Percentiles rank a stretch among this genome's conserved stretches.
These are phyloP conservation scores for Corythornis madagascariensis DNA, from an alignment of 2,113 vertebrate species.

Conservation along the genomic window DNA sequence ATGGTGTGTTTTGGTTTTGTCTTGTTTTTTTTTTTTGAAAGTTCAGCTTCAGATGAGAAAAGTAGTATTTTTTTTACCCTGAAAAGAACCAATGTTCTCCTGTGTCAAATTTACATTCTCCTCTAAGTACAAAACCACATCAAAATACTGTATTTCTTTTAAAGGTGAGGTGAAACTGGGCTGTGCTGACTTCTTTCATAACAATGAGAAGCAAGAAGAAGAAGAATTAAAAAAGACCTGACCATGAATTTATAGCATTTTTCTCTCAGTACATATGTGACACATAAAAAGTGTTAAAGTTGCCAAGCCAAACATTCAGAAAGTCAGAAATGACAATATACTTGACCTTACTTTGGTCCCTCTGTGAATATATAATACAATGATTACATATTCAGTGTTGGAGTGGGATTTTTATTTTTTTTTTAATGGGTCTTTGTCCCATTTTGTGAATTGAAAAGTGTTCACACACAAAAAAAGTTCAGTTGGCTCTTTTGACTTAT, in stretches of 20 bases:
- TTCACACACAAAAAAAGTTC: background rate
- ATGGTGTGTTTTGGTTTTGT: too few relatives aligned
- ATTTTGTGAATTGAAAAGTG: background rate
- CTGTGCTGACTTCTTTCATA: background rate
- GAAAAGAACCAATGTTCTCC: background rate
- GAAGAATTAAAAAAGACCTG: background rate
- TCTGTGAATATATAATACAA: background rate
- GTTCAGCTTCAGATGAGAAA: too few relatives aligned
- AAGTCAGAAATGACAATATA: slow-evolving; percentile 32
- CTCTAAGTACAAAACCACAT: slow-evolving; percentile 25
- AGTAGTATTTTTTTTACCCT: background rate
- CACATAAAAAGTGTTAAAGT: background rate
- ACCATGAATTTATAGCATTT: background rate
- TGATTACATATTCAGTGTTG: background rate
- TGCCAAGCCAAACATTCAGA: slow-evolving; percentile 33
- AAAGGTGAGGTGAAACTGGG: background rate
- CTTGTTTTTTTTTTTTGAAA: too few relatives aligned
- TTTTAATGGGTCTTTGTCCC: background rate
- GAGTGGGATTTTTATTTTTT: background rate
- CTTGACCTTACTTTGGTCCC: background rate
- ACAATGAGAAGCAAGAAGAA: slow-evolving; percentile 22
- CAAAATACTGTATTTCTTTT: slow-evolving; percentile 4
- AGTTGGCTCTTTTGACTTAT: background rate
- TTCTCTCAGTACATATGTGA: background rate
- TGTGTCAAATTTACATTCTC: slow-evolving; percentile 26